These are phyloP conservation scores for Microplitis demolitor DNA, from an alignment of 1,140 invertebrate genomes.

Conservation along the genomic window DNA sequence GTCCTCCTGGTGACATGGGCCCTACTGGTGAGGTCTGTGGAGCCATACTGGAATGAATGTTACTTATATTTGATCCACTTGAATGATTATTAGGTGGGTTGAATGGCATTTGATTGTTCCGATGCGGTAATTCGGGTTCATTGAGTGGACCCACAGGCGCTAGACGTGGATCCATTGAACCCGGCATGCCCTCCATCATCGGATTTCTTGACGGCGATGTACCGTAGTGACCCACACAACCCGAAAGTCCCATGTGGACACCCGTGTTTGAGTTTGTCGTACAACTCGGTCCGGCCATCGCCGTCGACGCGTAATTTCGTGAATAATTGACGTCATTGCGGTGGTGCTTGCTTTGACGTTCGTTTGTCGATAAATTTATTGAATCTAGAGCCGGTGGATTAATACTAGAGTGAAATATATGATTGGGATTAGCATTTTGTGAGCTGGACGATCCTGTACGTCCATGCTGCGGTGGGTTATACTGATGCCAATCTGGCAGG, in stretches of 20 bases:
- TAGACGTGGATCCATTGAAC: conserved; percentile 36
- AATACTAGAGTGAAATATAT: conserved; percentile 40
- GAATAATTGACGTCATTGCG: conserved; percentile 38
- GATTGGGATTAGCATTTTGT: conserved; percentile 38
- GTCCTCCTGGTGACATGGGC: conserved; percentile 33
- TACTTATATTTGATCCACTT: conserved; percentile 32
- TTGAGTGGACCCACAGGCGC: conserved; percentile 32
- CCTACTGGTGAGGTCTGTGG: conserved; percentile 33
- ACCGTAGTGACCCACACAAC: conserved; percentile 39
- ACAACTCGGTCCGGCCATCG: conserved; percentile 21
- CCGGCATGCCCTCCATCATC: conserved; percentile 36
- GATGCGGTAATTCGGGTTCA: conserved; percentile 42
- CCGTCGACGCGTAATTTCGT: conserved; percentile 34
- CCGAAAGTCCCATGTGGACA: conserved; percentile 36
- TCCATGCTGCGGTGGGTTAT: conserved; percentile 48
- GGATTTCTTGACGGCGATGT: conserved; percentile 33
- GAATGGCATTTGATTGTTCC: conserved; percentile 42
- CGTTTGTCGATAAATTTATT: conserved; percentile 36
- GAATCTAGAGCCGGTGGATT: conserved; percentile 36
- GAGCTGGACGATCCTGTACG: conserved; percentile 32
- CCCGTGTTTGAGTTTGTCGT: conserved; percentile 29
- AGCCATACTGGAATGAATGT: conserved; percentile 31
- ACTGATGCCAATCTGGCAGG: conserved; percentile 56
- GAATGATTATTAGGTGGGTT: conserved; percentile 32
- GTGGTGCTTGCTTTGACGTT: conserved; percentile 33